Percentiles rank a stretch among this genome's conserved stretches.
These are phyloP conservation scores for Diplosoma virens DNA, from an alignment of 23 tunicate genomes.

Conservation along the genomic window DNA sequence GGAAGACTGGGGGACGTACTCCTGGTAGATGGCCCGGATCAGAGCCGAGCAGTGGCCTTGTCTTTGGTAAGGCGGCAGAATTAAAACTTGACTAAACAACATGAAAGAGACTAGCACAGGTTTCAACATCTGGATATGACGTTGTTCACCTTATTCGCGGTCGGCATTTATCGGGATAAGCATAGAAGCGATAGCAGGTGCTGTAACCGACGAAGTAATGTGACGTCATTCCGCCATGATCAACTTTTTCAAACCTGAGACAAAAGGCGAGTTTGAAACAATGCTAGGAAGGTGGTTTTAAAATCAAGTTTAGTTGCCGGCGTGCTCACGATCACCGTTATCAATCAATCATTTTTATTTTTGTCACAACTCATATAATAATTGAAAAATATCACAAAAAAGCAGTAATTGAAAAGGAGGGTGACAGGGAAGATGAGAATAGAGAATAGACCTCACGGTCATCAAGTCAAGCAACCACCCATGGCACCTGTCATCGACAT, in stretches of 20 bases:
- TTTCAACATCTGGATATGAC: background rate
- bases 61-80: constrained; percentile 88
- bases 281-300: no score
- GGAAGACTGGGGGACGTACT: constrained; percentile 30
- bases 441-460: no score
- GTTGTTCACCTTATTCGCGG: constrained; percentile 78
- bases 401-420: no score
- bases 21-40: constrained; percentile 44
- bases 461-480: no score
- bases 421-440: no score
- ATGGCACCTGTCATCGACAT: no score
- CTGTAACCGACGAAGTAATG: constrained; percentile 85
- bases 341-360: no score
- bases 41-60: constrained; percentile 88
- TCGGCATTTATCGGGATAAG: constrained; percentile 82
- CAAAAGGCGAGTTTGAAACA: no score
- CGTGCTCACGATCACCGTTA: no score
- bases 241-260: constrained; percentile 43
- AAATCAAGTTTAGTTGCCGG: no score
- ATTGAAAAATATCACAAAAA: no score
- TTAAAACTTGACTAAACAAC: constrained; percentile 73
- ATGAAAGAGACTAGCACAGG: background rate
- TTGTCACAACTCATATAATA: no score
- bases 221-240: constrained; percentile 18
- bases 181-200: constrained; percentile 87